Percentiles rank a stretch among this genome's conserved stretches.
Evolutionary conservation across 1,140 invertebrate species (phyloP).

Genomic region (Tetragnatha versicolor): DNA sequence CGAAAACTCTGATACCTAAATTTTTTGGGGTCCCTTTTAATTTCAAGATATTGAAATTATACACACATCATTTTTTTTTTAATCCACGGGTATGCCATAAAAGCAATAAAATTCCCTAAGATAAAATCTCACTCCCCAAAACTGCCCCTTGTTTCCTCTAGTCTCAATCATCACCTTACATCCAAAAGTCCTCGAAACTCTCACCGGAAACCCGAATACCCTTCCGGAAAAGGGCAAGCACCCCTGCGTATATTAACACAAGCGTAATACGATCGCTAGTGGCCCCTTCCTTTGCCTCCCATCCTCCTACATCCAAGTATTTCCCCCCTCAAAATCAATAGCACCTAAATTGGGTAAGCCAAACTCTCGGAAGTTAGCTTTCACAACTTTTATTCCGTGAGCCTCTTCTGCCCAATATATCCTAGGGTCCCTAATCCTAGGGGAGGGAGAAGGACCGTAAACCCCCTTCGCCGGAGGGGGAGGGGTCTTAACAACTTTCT

Average conservation of each 20-base stretch:
- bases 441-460: background rate
- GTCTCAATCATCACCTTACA: no score
- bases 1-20: no score
- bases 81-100: no score
- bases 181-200: no score
- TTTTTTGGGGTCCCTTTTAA: no score
- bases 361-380: conserved; percentile 29
- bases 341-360: conserved; percentile 43
- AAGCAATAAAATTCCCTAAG: no score
- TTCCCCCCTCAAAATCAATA: conserved; percentile 19
- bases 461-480: background rate
- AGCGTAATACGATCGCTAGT: background rate
- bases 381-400: conserved; percentile 43
- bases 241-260: conserved; percentile 29
- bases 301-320: background rate
- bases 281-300: background rate
- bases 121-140: no score
- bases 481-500: conserved; percentile 33
- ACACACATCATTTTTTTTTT: no score
- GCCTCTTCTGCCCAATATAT: conserved; percentile 38
- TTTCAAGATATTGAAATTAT: no score
- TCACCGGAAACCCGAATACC: conserved; percentile 13
- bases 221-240: background rate
- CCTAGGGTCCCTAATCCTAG: conserved; percentile 17
- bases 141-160: no score